phyloP scores from a whole-genome alignment of 1,140 invertebrate genomes.

The Calycopis cecrops region DNA sequence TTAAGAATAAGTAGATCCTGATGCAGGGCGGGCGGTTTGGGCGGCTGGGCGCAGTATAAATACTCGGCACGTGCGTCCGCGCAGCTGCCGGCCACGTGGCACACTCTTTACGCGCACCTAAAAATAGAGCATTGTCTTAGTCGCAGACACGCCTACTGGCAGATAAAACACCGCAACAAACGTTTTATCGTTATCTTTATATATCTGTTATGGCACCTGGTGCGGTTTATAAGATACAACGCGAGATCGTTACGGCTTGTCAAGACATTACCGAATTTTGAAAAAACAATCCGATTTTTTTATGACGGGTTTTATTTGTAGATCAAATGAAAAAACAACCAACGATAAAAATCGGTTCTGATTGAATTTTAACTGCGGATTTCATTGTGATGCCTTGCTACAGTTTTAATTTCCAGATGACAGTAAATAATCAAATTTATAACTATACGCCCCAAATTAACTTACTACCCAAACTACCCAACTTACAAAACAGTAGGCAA shows the following conservation, averaged over 20 bases:
- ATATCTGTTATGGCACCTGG: conserved; percentile 36
- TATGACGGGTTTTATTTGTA: conserved; percentile 16
- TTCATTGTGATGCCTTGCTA: no score
- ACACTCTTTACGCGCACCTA: conserved; percentile 58
- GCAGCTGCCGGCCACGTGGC: conserved; percentile 69
- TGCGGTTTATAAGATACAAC: conserved; percentile 5
- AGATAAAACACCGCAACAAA: conserved; percentile 71
- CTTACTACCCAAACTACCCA: no score
- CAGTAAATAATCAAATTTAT: no score
- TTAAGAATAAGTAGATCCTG: conserved; percentile 38
- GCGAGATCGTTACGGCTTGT: neutral
- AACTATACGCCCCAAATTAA: no score
- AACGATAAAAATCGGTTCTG: neutral
- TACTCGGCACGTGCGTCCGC: conserved; percentile 61
- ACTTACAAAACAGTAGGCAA: no score
- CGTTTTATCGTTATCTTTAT: conserved; percentile 11
- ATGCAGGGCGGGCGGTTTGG: conserved; percentile 42
- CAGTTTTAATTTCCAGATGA: no score
- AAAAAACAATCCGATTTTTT: neutral
- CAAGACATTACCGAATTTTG: conserved; percentile 1
- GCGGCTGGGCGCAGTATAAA: conserved; percentile 52
- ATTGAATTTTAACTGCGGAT: neutral
- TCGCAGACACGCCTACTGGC: conserved; percentile 60
- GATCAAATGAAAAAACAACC: no score
- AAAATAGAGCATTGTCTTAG: conserved; percentile 72